phyloP scores from a whole-genome alignment of 2,113 vertebrate genomes.

The Charadrius vociferus region DNA sequence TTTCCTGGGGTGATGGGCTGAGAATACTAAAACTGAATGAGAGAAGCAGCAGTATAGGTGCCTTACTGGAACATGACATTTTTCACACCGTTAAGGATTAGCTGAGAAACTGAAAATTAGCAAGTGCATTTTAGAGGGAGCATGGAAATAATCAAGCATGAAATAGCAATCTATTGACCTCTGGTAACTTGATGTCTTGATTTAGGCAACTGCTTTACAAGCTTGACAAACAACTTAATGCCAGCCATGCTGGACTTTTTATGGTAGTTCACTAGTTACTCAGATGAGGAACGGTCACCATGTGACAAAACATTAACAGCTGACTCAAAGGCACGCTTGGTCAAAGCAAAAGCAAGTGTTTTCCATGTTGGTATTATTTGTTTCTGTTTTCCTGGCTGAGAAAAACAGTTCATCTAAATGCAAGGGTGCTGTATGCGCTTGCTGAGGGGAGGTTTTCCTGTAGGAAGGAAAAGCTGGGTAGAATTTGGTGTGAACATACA shows the following conservation, averaged over 20 bases:
- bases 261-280: background rate
- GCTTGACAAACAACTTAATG: conserved; percentile 27
- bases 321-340: conserved; percentile 6
- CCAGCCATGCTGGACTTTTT: background rate
- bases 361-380: background rate
- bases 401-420: background rate
- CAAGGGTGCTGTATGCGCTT: background rate
- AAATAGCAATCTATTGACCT: conserved; percentile 24
- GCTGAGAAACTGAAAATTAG: background rate
- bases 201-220: conserved; percentile 29
- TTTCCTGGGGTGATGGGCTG: background rate
- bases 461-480: background rate
- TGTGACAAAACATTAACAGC: conserved; percentile 37
- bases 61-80: background rate
- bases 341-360: conserved; percentile 38
- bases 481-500: background rate
- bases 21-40: background rate
- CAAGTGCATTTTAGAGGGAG: background rate
- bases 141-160: background rate
- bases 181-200: conserved; percentile 28
- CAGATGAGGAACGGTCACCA: background rate
- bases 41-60: background rate
- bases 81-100: background rate
- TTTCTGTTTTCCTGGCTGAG: background rate
- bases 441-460: background rate